A percentile compares a stretch with the other conserved stretches of the same genome.
These are phyloP conservation scores for Lutra lutra DNA, from an alignment of 2,797 vertebrate species.

Conservation along the genomic window DNA sequence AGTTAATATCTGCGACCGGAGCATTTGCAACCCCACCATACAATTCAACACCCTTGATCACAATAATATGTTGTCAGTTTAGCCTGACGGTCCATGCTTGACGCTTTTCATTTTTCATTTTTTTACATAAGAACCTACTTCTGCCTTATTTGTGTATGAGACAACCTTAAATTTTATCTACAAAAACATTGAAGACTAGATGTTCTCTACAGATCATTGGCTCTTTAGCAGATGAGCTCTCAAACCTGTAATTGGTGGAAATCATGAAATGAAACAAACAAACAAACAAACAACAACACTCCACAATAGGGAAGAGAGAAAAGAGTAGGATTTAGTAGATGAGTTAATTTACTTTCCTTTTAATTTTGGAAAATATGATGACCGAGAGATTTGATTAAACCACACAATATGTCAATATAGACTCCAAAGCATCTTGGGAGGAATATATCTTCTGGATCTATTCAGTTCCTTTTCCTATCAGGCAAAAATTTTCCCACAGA, in stretches of 20 bases:
- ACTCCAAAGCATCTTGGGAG: neutral
- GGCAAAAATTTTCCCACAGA: neutral
- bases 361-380: neutral
- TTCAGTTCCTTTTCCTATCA: neutral
- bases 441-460: neutral
- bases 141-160: neutral
- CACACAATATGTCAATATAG: neutral
- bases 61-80: neutral
- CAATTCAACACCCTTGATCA: neutral
- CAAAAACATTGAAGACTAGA: neutral
- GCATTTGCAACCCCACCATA: neutral
- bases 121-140: neutral
- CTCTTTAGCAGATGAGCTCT: neutral
- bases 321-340: neutral
- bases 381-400: neutral
- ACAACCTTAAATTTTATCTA: neutral
- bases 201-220: neutral
- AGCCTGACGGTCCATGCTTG: constrained; percentile 18
- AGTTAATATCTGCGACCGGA: constrained; percentile 62
- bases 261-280: neutral
- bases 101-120: neutral
- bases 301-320: neutral
- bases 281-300: neutral
- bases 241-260: neutral
- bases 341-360: neutral